Conservation (phyloP, 2,113 vertebrate species). For the Nycticryphes semicollaris region DNA sequence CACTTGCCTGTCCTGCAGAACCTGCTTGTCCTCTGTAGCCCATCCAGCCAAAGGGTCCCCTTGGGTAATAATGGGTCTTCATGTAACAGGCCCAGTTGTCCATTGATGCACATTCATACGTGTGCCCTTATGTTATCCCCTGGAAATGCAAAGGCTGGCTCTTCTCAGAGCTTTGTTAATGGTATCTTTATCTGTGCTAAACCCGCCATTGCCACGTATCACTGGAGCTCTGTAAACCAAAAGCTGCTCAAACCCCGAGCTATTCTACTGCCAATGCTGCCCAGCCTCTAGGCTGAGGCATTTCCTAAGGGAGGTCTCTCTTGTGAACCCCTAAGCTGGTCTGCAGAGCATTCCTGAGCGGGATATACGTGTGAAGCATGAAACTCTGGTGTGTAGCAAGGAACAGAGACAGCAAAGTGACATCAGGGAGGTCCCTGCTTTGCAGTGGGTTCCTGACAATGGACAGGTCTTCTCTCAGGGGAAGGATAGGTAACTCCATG, state of each 20-base stretch:
- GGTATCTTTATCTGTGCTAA: not conserved
- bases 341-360: not conserved
- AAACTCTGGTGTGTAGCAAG: not conserved
- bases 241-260: not conserved
- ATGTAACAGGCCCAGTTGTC: not conserved
- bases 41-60: not conserved
- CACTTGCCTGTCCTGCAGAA: not conserved
- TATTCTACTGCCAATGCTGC: not conserved
- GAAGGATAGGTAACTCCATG: not conserved
- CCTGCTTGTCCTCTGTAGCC: not conserved
- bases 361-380: not conserved
- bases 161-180: not conserved
- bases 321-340: not conserved
- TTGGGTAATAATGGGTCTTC: not conserved
- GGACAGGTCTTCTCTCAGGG: not conserved
- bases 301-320: not conserved
- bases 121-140: not conserved
- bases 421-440: not conserved
- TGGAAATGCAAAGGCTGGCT: not conserved
- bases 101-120: not conserved
- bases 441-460: not conserved
- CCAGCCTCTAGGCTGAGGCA: not conserved
- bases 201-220: rapidly evolving
- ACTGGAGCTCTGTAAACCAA: not conserved
- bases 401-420: not conserved